These are phyloP conservation scores for Wiebesia pumilae DNA, from an alignment of 1,140 invertebrate genomes.

Conservation along the genomic window DNA sequence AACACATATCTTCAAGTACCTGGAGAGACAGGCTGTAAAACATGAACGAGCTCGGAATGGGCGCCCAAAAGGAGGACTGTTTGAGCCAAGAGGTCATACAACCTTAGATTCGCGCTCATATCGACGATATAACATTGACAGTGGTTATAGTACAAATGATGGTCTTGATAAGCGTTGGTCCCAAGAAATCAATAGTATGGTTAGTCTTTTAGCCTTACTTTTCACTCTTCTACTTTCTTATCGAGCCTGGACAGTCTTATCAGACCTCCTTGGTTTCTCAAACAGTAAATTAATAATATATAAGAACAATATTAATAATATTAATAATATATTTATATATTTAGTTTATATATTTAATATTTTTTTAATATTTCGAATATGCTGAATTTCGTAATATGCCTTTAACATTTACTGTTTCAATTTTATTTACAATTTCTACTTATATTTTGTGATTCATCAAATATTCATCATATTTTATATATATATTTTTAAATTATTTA, in stretches of 20 bases:
- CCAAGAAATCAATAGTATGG: constrained; percentile 80
- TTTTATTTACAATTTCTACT: no score
- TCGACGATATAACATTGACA: constrained; percentile 87
- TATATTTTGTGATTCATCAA: no score
- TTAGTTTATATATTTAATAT: no score
- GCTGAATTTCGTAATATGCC: no score
- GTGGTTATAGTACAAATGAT: constrained; percentile 89
- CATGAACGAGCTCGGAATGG: constrained; percentile 75
- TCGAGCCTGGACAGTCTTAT: neutral
- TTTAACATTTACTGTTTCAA: no score
- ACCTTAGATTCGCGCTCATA: constrained; percentile 73
- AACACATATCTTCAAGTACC: constrained; percentile 95
- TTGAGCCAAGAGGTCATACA: constrained; percentile 75
- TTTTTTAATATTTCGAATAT: no score
- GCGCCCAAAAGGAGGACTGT: constrained; percentile 67
- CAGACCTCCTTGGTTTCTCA: neutral
- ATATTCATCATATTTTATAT: no score
- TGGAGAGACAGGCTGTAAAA: constrained; percentile 90
- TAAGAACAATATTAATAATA: no score
- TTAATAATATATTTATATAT: no score
- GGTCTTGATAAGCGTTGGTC: constrained; percentile 89
- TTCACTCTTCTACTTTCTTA: constrained; percentile 40
- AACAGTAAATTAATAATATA: neutral
- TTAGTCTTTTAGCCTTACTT: constrained; percentile 62
- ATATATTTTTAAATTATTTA: no score